Evolutionary conservation across 2,113 vertebrate genomes (phyloP).

Genomic region (Poicephalus meyeri): DNA sequence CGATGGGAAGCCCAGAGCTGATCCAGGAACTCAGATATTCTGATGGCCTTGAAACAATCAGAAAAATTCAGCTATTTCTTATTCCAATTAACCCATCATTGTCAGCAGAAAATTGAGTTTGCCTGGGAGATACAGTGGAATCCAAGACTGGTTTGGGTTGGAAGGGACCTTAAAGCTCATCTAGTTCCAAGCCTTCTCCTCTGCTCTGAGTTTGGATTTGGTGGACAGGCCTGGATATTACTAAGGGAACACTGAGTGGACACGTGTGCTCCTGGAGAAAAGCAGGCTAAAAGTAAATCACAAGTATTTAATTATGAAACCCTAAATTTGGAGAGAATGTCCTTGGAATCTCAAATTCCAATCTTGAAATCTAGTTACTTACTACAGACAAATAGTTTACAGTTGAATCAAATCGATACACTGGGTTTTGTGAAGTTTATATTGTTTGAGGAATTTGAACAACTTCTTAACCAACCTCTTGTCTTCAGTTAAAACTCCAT

Average conservation of each 20-base stretch:
- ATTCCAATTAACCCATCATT: neutral
- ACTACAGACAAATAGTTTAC: neutral
- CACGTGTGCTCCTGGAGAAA: rapidly evolving
- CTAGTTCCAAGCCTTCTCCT: neutral
- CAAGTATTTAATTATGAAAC: neutral
- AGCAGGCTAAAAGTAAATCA: neutral
- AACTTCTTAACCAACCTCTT: neutral
- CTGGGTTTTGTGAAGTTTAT: neutral
- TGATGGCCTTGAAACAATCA: neutral
- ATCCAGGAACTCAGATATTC: neutral
- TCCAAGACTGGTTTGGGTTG: neutral
- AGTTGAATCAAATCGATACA: neutral
- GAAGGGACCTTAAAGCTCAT: neutral
- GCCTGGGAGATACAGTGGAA: neutral
- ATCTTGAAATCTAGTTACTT: neutral
- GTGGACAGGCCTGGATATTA: rapidly evolving
- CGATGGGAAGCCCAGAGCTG: neutral
- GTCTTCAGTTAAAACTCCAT: neutral
- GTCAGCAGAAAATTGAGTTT: neutral
- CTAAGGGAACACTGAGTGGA: rapidly evolving
- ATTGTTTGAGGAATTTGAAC: neutral
- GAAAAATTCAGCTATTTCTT: neutral
- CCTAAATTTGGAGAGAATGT: neutral
- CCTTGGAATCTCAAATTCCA: neutral
- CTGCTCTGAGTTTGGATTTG: neutral